phyloP scores from a whole-genome alignment of 2,113 vertebrate species.

The Anguilla japonica region DNA sequence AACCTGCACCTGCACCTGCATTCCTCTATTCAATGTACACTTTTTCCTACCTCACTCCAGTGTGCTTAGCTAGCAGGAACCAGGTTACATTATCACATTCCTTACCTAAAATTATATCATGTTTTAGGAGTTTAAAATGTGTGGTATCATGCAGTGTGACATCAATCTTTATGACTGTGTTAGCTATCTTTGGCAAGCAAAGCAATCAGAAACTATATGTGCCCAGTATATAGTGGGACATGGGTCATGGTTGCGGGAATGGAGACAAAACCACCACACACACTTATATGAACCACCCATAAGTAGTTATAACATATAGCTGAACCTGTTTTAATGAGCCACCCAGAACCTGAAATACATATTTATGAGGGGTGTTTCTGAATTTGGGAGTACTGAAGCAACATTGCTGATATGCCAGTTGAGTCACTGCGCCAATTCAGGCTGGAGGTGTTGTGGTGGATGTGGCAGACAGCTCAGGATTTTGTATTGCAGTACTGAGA shows the following conservation, averaged over 20 bases:
- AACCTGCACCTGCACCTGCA: neutral
- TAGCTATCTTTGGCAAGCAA: neutral
- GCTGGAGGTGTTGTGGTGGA: conserved; percentile 30
- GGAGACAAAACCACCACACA: neutral
- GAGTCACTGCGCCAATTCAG: conserved; percentile 45
- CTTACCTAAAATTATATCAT: neutral
- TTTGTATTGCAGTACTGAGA: conserved; percentile 33
- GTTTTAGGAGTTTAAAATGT: neutral
- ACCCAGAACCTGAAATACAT: conserved; percentile 11
- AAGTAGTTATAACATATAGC: neutral
- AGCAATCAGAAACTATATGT: neutral
- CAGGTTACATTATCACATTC: neutral
- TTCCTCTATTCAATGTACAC: neutral
- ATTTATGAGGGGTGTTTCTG: conserved; percentile 37
- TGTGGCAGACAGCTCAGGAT: conserved; percentile 26
- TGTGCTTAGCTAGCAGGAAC: neutral
- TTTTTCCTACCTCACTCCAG: neutral
- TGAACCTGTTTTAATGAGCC: neutral
- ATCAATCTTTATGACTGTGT: neutral
- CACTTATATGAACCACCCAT: neutral
- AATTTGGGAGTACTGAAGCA: conserved; percentile 49
- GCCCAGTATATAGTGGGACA: neutral
- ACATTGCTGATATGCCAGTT: conserved; percentile 49
- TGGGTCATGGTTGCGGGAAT: neutral
- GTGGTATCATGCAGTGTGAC: neutral